Percentiles rank a stretch among this genome's conserved stretches.
phyloP scores from a whole-genome alignment of 2,113 vertebrate species.

The Atlantisia rogersi region DNA sequence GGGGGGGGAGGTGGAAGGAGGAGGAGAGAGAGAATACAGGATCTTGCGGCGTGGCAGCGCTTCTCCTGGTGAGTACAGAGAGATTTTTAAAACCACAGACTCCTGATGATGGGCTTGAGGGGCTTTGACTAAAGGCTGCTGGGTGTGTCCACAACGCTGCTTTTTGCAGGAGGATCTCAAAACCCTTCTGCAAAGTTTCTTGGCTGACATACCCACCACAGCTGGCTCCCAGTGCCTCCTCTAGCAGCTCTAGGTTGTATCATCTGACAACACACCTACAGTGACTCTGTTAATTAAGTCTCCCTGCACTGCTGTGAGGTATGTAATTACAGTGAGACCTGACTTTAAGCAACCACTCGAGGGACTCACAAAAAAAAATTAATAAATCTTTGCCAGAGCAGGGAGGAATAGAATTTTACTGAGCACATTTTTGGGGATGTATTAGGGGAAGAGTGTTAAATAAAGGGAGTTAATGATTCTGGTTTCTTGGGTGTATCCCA shows the following conservation, averaged over 20 bases:
- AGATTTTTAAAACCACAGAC: not conserved
- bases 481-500: not conserved
- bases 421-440: not conserved
- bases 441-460: not conserved
- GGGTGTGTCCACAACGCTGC: not conserved
- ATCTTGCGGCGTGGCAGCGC: constrained; percentile 38
- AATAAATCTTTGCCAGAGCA: not conserved
- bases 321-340: constrained; percentile 62
- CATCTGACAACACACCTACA: constrained; percentile 35
- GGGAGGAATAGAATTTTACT: not conserved
- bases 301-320: constrained; percentile 37
- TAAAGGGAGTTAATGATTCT: not conserved
- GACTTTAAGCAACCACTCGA: constrained; percentile 40
- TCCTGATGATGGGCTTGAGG: constrained; percentile 1
- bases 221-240: not conserved
- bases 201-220: not conserved
- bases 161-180: not conserved
- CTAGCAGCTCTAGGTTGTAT: not conserved
- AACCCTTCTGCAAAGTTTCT: not conserved
- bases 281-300: constrained; percentile 64
- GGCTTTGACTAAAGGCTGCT: constrained; percentile 10
- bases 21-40: not conserved
- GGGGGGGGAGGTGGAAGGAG: not conserved
- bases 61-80: constrained; percentile 51
- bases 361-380: constrained; percentile 32